A percentile compares a stretch with the other conserved stretches of the same genome.
Evolutionary conservation across 2,888 invertebrate species (phyloP).

Genomic region (Melanostoma mellinum): DNA sequence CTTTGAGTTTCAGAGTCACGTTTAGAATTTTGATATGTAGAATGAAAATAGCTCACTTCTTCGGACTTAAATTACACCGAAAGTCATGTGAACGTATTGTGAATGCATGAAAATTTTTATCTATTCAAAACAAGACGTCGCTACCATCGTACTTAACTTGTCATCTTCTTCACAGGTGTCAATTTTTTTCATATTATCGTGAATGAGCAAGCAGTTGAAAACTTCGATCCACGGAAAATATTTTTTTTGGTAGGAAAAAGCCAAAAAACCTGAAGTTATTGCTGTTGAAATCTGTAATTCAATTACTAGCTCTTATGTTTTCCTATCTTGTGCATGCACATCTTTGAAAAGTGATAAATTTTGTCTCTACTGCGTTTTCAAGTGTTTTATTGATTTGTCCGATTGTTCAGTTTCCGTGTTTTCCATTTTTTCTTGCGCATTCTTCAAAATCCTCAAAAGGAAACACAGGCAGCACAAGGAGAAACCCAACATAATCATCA

Average conservation of each 20-base stretch:
- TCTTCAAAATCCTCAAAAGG: conserved; percentile 16
- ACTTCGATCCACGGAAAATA: conserved; percentile 58
- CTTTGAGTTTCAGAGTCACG: too few species aligned
- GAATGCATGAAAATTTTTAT: background rate
- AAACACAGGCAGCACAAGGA: background rate
- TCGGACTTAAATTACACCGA: background rate
- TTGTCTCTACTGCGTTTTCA: conserved; percentile 15
- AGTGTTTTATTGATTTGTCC: conserved; percentile 67
- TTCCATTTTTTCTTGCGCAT: conserved; percentile 47
- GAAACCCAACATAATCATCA: conserved; percentile 16
- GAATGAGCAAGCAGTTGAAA: conserved; percentile 58
- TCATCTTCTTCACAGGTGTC: conserved; percentile 71
- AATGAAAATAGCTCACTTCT: background rate
- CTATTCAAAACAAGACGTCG: conserved; percentile 22
- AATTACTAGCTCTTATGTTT: background rate
- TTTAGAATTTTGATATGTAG: too few species aligned
- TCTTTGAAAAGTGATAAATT: conserved; percentile 15
- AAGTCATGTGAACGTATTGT: conserved; percentile 16
- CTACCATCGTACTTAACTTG: conserved; percentile 47
- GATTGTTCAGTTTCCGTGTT: conserved; percentile 55
- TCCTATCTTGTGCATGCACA: background rate
- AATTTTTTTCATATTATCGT: conserved; percentile 62
- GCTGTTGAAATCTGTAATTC: background rate
- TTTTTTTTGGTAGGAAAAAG: conserved; percentile 40
- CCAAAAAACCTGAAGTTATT: conserved; percentile 24